Percentiles rank a stretch among this genome's conserved stretches.
phyloP scores from a whole-genome alignment of 2,888 invertebrate genomes.

The Cryptocephalus primarius region DNA sequence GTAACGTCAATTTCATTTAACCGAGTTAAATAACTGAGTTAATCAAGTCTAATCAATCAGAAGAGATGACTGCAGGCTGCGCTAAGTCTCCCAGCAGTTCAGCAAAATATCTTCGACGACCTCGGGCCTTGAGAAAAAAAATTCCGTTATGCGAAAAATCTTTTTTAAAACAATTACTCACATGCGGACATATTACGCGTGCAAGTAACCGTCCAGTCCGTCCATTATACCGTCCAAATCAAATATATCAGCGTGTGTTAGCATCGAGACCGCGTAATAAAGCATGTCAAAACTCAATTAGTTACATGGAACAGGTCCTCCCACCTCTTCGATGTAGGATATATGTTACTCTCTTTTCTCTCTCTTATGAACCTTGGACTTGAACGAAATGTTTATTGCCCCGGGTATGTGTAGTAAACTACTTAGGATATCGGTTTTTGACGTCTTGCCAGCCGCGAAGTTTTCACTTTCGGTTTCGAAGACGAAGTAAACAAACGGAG shows the following conservation, averaged over 20 bases:
- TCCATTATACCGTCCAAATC: background rate
- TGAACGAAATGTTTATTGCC: background rate
- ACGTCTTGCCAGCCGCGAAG: background rate
- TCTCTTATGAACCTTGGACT: constrained; percentile 7
- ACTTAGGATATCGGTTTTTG: too few relatives aligned
- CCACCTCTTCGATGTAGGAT: constrained; percentile 3
- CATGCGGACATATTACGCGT: background rate
- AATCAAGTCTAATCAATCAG: too few relatives aligned
- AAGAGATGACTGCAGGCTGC: too few relatives aligned
- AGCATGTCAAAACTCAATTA: constrained; percentile 16
- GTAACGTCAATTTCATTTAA: too few relatives aligned
- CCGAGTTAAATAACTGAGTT: too few relatives aligned
- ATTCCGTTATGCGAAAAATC: too few relatives aligned
- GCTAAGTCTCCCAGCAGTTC: too few relatives aligned
- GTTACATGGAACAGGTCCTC: constrained; percentile 9
- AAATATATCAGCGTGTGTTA: constrained; percentile 4
- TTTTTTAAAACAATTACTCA: background rate
- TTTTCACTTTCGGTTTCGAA: constrained; percentile 1
- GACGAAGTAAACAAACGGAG: too few relatives aligned
- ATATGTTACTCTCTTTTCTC: background rate
- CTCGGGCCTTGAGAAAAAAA: too few relatives aligned
- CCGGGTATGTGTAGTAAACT: too few relatives aligned
- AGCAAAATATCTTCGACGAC: too few relatives aligned
- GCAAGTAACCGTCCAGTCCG: background rate
- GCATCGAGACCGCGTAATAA: constrained; percentile 8